Conservation (phyloP, 2,113 vertebrate species). For the Eclectus roratus region DNA sequence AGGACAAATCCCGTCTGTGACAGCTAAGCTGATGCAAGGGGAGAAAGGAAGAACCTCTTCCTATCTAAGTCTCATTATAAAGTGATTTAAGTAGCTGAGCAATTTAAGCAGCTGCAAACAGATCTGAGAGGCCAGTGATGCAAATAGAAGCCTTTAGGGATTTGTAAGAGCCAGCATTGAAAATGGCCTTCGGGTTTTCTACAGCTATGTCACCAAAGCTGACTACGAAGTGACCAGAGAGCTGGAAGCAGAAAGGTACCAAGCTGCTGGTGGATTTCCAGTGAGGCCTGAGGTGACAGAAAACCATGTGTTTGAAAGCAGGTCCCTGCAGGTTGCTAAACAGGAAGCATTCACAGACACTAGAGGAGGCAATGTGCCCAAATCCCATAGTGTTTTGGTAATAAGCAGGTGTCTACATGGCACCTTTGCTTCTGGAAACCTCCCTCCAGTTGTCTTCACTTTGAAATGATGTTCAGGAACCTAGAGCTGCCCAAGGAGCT, state of each 20-base stretch:
- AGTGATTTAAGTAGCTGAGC: not conserved
- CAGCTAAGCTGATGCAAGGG: not conserved
- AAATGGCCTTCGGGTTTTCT: not conserved
- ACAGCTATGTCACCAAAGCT: not conserved
- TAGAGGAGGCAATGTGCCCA: not conserved
- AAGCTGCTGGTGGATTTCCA: not conserved
- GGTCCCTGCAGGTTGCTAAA: not conserved
- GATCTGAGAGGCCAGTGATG: not conserved
- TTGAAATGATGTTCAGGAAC: not conserved
- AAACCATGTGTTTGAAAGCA: not conserved
- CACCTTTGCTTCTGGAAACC: not conserved
- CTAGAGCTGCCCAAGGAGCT: not conserved
- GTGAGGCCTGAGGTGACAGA: not conserved
- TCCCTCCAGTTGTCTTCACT: not conserved
- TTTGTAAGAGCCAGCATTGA: not conserved
- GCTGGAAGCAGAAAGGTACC: not conserved
- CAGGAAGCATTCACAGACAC: not conserved
- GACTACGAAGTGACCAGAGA: not conserved
- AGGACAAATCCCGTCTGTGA: not conserved
- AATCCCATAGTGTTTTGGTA: not conserved
- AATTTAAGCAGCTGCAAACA: not conserved
- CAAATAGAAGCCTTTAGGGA: not conserved
- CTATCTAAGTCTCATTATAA: not conserved
- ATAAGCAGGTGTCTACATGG: not conserved
- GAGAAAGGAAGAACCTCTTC: not conserved